phyloP scores from a whole-genome alignment of 2,888 invertebrate genomes.

The Leistus spinibarbis region DNA sequence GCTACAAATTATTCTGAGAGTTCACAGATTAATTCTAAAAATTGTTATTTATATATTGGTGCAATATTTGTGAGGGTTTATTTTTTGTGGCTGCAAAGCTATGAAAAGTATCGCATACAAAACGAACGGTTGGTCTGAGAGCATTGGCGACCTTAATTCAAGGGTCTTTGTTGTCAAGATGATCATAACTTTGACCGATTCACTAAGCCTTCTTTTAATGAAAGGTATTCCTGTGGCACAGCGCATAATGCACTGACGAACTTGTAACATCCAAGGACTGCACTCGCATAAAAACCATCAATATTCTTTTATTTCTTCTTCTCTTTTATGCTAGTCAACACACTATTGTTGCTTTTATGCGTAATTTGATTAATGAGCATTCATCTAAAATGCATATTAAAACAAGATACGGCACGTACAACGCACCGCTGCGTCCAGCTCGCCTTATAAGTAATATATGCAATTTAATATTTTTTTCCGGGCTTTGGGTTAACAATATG shows the following conservation, averaged over 20 bases:
- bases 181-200: conserved; percentile 34
- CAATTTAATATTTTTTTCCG: too few relatives aligned
- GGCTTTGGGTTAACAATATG: too few relatives aligned
- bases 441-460: too few relatives aligned
- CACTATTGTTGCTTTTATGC: not conserved
- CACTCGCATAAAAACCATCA: not conserved
- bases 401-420: too few relatives aligned
- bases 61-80: not conserved
- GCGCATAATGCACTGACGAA: not conserved
- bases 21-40: not conserved
- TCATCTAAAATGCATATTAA: not conserved
- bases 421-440: too few relatives aligned
- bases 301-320: not conserved
- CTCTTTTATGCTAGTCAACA: not conserved
- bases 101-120: not conserved
- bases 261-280: not conserved
- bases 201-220: conserved; percentile 30
- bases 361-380: not conserved
- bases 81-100: not conserved
- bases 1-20: not conserved
- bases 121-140: not conserved
- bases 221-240: conserved; percentile 15
- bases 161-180: conserved; percentile 37
- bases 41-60: not conserved
- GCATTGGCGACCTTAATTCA: conserved; percentile 24